Evolutionary conservation across 1,140 invertebrate species (phyloP).

Genomic region (Drosophila triauraria): DNA sequence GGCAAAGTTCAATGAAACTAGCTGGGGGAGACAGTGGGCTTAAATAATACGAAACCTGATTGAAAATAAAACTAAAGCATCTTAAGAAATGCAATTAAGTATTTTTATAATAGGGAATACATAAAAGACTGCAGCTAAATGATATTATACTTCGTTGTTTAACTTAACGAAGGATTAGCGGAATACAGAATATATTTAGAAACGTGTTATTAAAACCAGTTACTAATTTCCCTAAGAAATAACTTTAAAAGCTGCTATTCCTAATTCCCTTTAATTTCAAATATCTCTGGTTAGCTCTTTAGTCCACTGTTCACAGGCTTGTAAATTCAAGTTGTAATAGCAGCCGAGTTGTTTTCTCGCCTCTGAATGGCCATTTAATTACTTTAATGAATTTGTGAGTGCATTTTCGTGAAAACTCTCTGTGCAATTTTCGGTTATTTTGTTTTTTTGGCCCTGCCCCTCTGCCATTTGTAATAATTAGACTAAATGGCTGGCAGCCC

Average conservation of each 20-base stretch:
- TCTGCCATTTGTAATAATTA: slow-evolving; percentile 78
- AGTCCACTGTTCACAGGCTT: slow-evolving; percentile 18
- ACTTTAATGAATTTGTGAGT: slow-evolving; percentile 58
- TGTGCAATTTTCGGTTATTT: slow-evolving; percentile 33
- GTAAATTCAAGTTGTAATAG: slow-evolving; percentile 3
- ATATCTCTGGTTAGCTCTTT: not conserved
- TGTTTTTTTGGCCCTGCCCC: slow-evolving; percentile 29
- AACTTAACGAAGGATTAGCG: not conserved
- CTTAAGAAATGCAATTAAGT: not conserved
- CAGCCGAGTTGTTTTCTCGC: slow-evolving; percentile 20
- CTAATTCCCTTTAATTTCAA: not conserved
- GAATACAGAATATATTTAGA: not conserved
- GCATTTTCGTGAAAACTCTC: slow-evolving; percentile 58
- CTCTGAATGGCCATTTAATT: slow-evolving; percentile 55
- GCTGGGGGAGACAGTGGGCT: slow-evolving; percentile 1
- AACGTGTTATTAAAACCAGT: too few species aligned
- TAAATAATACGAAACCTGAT: not conserved
- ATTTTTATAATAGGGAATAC: not conserved
- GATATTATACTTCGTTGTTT: too few species aligned
- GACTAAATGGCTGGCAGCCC: slow-evolving; percentile 56
- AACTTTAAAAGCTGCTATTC: not conserved
- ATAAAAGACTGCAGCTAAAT: not conserved
- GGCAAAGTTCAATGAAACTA: slow-evolving; percentile 34
- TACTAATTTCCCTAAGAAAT: too few species aligned
- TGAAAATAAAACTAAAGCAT: not conserved